phyloP scores from a whole-genome alignment of 2,888 invertebrate species.

The Sphecodes monilicornis region DNA sequence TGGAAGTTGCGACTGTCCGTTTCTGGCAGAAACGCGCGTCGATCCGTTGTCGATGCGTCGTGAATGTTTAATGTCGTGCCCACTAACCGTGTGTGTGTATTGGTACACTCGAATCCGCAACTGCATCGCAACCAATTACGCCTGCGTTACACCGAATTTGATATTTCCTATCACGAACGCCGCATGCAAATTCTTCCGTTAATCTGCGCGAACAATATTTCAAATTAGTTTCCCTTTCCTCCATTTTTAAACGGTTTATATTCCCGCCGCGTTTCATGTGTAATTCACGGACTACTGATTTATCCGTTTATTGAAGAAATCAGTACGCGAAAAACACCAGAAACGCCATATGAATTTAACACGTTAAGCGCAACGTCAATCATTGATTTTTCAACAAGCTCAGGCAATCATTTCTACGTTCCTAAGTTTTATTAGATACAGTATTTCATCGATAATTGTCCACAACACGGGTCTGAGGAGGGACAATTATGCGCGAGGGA shows the following conservation, averaged over 20 bases:
- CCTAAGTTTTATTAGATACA: too few species aligned
- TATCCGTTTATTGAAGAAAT: neutral
- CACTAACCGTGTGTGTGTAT: constrained; percentile 64
- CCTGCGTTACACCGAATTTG: neutral
- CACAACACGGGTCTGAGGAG: too few species aligned
- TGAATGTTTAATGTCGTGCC: constrained; percentile 74
- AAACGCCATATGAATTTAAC: neutral
- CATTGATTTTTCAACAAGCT: neutral
- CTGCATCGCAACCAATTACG: constrained; percentile 36
- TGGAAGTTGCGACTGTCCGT: constrained; percentile 51
- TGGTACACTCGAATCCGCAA: constrained; percentile 49
- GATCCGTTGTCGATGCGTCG: constrained; percentile 51
- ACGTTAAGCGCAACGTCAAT: neutral
- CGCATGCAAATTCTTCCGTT: constrained; percentile 1
- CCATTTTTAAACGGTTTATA: neutral
- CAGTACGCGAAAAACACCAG: neutral
- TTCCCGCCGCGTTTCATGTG: neutral
- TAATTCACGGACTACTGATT: neutral
- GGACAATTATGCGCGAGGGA: too few species aligned
- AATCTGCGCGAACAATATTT: neutral
- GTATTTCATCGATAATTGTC: too few species aligned
- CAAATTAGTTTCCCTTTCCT: neutral
- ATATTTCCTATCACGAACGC: constrained; percentile 1
- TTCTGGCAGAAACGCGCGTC: constrained; percentile 34
- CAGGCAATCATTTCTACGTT: neutral